phyloP scores from a whole-genome alignment of 2,888 invertebrate genomes.

The Tethea ocularis region DNA sequence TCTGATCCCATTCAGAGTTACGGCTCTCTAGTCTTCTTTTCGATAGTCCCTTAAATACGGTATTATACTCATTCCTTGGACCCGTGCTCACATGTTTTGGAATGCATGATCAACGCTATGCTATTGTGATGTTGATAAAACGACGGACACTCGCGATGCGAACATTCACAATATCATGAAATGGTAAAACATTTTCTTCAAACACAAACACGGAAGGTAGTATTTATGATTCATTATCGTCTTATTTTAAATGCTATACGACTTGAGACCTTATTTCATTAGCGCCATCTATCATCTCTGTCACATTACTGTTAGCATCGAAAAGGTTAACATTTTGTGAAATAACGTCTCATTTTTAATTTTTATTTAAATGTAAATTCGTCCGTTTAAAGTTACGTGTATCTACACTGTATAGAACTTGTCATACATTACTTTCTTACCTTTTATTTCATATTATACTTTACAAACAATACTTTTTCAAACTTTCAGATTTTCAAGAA shows the following conservation, averaged over 20 bases:
- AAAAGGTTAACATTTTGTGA: conserved; percentile 30
- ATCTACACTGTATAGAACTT: conserved; percentile 45
- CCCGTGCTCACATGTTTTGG: conserved; percentile 64
- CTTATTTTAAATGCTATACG: conserved; percentile 54
- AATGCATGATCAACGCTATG: conserved; percentile 74
- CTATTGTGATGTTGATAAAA: conserved; percentile 64
- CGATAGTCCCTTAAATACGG: conserved; percentile 39
- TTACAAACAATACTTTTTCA: conserved; percentile 66
- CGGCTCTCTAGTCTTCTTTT: conserved; percentile 39
- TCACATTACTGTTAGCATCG: conserved; percentile 24
- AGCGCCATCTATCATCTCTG: conserved; percentile 22
- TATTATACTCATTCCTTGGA: conserved; percentile 81
- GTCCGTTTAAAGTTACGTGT: conserved; percentile 51
- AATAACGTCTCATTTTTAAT: conserved; percentile 59
- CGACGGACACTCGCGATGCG: conserved; percentile 62
- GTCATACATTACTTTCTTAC: conserved; percentile 38
- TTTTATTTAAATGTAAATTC: conserved; percentile 58
- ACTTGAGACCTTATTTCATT: conserved; percentile 50
- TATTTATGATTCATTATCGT: conserved; percentile 74
- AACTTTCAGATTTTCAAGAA: conserved; percentile 73
- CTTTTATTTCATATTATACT: conserved; percentile 34
- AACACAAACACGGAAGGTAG: conserved; percentile 78
- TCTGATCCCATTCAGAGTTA: conserved; percentile 27
- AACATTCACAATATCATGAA: conserved; percentile 74
- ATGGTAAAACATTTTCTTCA: conserved; percentile 77